These are phyloP conservation scores for Sander lucioperca DNA, from an alignment of 2,113 vertebrate genomes.

Conservation along the genomic window DNA sequence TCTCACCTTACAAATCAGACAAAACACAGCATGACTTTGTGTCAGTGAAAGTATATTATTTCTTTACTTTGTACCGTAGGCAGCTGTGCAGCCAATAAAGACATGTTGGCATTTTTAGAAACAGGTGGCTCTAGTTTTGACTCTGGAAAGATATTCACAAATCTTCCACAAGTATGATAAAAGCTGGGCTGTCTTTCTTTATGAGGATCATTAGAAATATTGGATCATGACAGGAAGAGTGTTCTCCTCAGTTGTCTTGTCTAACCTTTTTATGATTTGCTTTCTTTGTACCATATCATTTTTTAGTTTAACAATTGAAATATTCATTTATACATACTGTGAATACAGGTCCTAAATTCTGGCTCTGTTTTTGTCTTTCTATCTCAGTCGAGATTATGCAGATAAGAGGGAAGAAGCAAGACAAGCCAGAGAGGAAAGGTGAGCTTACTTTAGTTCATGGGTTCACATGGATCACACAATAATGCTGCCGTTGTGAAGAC, in stretches of 20 bases:
- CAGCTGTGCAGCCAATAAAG: constrained; percentile 12
- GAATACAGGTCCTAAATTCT: neutral
- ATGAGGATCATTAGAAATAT: constrained; percentile 30
- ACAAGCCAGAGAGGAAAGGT: constrained; percentile 97
- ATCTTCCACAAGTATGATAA: constrained; percentile 27
- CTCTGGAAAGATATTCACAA: constrained; percentile 19
- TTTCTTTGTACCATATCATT: neutral
- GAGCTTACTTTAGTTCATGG: constrained; percentile 60
- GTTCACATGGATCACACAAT: constrained; percentile 4
- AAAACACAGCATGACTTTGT: constrained; percentile 2
- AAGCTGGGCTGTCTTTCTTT: constrained; percentile 40
- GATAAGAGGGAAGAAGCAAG: constrained; percentile 94
- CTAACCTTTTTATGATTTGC: neutral
- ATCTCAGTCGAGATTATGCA: constrained; percentile 89
- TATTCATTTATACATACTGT: neutral
- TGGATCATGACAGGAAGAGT: neutral
- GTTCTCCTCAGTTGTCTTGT: constrained; percentile 9
- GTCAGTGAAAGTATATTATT: constrained; percentile 5
- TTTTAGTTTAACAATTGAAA: neutral
- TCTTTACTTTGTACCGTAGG: constrained; percentile 1
- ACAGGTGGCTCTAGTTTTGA: constrained; percentile 23
- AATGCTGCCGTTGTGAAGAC: constrained; percentile 23
- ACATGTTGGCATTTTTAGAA: constrained; percentile 7
- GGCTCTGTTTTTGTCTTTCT: constrained; percentile 19
- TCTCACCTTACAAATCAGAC: constrained; percentile 29